Base-by-base conservation (phyloP, 2,113 vertebrate species). In the Oreochromis aureus region DNA sequence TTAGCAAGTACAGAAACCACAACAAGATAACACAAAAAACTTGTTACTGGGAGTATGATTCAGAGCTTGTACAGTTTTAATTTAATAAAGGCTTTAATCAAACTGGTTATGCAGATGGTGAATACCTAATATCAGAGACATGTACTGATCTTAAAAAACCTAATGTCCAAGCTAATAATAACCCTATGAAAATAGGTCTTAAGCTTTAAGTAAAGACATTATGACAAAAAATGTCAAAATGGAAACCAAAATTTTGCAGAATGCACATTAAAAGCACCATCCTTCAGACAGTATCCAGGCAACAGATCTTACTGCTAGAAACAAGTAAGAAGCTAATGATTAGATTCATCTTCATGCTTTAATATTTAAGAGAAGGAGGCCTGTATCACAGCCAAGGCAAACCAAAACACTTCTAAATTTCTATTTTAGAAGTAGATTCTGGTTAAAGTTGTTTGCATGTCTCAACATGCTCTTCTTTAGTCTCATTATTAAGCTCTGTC, bases 261-360 rank as follows among this genome's bases (percentile, higher is more conserved):
- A 39, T 27, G 55, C 34, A n/a, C 83, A 22, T 84, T 39, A 54
- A 53, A 32, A 61, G 81, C 87, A 2, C 44, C 30, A 22, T 59
- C 56, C 58, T 73, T 66, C 48, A 46, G 19, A 19, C 84, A 51
- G 93, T 91, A 66, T 87, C 91, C 76, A 91, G 63, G 89, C 91
- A 93, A 94, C 89, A 84, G 86, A 58, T 34, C 55, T 24, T 87
- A 71, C 76, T 12, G 34, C 80, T 79, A 88, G 90, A 90, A 59
- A 91, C 71, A 84, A 56, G 16, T 76, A 78, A 13, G 27, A 27
- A 39, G 66, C 85, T 46, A 84, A 90, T 32, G 30, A 80, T 11
- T 16, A 27, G 11, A 59, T 90, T 87, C 27, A 80, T 92, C 80
- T 86, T 32, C 58, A 69, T 82, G 83, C 53, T 81, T 80, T 85